Base-by-base conservation (phyloP, 2,888 invertebrate species). In the Torymus texanus region DNA sequence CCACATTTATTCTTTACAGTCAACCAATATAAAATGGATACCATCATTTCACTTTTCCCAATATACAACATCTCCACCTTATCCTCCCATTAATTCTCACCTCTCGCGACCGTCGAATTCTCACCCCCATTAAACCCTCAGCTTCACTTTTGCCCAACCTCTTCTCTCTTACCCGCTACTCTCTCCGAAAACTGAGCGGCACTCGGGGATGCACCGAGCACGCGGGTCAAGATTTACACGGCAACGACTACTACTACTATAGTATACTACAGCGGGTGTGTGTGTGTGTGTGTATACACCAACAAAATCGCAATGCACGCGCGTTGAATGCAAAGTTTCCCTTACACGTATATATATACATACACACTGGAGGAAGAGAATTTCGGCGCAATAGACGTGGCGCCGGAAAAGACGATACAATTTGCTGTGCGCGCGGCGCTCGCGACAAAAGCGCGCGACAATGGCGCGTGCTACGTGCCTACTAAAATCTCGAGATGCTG, bases 371-470 rank as follows among this genome's bases (percentile, higher is more conserved):
- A n/a, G 18, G 41, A 14, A n/a, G 50, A 16, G 58, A 76, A 73
- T 73, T 59, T 59, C 21, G 18, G 70, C 29, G 80, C 77, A 80
- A 74, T 70, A 65, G 68, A 70, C 79, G 71, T 71, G 41, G 41
- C 41, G 70, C 70, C 74, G 77, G 70, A 79, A 85, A 85, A 84
- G 84, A 85, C 86, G 86, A 88, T 87, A 87, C 87, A 88, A 89
- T 88, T 88, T 88, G 86, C 86, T 86, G 86, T 41, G 41, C 8
- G 41, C 41, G 85, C 85, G n/a, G 85, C 29, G 68, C 18, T 67
- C 61, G 14, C 61, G 84, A 84, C 85, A 83, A 84, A 85, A 86
- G 87, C 87, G 86, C 86, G 87, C 87, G 88, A 88, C 88, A 88
- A 88, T 87, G 85, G 85, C 83, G 84, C 75, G 41, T 84, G 81